Base-by-base conservation (phyloP, 64 coral and sea anemone species). In the Porites lutea region DNA sequence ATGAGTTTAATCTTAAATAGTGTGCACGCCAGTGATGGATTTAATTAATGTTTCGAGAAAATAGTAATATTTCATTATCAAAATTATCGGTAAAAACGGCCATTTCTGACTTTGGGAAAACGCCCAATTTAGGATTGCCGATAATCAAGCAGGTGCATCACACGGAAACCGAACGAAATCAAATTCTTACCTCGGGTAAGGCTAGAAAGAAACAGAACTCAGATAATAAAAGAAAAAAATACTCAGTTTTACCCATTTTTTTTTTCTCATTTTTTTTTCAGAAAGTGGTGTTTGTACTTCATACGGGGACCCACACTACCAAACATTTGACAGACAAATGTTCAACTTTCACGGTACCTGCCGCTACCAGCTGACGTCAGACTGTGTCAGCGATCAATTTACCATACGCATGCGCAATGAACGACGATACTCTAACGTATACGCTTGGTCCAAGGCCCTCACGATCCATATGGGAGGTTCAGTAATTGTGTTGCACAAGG, bases 301-400 rank as follows among this genome's bases (percentile, higher is more conserved):
- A 3, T 99, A 93, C 49, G 97, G 97, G 0, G 91, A 99, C 20
- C 97, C 97, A 13, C 97, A 99, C 57, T 99, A 96, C 86, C 94
- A 96, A 84, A 99, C 97, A 5, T 99, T 99, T 22, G 97, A 99
- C 62, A 88, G 93, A 15, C 92, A 89, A 90, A 99, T 99, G 97
- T 99, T 89, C 62, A 99, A 99, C 47, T 99, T 96, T 69, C 91
- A 93, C 27, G 97, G 94, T 48, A 96, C 92, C 11, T 99, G 97
- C 23, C 91, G 93, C 77, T 99, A 99, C 59, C 69, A 90, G 51
- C 74, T 99, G 9, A 91, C 92, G 2, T 88, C 94, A 52, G 97
- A 99, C 66, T 98, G 96, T 77, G 86, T 79, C 57, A 79, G 81
- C 18, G 78, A 78, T 20, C 93, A 99, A 86, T 99, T 99, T 22